These are phyloP conservation scores for Argyrosomus regius DNA, from an alignment of 2,797 vertebrate species.

Conservation along the genomic window DNA sequence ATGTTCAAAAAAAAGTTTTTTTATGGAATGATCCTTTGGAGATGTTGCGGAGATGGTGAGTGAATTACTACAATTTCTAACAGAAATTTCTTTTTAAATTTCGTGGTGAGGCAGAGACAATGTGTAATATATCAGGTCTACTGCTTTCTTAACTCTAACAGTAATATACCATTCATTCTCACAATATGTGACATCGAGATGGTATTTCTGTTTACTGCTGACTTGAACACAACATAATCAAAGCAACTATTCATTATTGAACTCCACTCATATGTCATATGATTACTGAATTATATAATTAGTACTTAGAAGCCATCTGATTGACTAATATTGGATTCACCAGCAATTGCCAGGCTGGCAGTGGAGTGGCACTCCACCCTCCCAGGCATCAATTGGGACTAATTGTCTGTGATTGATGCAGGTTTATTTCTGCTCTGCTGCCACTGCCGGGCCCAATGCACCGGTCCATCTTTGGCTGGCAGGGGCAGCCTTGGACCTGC, in stretches of 20 bases:
- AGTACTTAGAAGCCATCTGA: constrained; percentile 39
- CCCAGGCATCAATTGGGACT: constrained; percentile 61
- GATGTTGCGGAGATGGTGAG: too few relatives aligned
- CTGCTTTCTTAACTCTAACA: not conserved
- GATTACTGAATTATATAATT: constrained; percentile 50
- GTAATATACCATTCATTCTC: not conserved
- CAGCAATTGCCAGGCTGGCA: constrained; percentile 44
- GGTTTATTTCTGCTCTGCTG: constrained; percentile 56
- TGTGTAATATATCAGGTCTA: not conserved
- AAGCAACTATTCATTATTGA: constrained; percentile 31
- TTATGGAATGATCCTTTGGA: not conserved
- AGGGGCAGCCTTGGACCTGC: constrained; percentile 24
- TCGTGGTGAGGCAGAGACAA: not conserved
- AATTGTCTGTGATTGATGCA: constrained; percentile 75
- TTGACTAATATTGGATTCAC: constrained; percentile 62
- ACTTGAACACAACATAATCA: constrained; percentile 25
- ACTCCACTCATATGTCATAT: constrained; percentile 11
- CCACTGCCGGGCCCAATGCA: constrained; percentile 26
- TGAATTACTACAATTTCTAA: not conserved
- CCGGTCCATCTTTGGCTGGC: constrained; percentile 41
- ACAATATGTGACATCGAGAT: not conserved
- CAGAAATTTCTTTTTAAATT: not conserved
- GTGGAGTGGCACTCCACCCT: constrained; percentile 42
- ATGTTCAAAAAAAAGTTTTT: not conserved
- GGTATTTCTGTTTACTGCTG: constrained; percentile 4